Percentiles rank a stretch among this genome's conserved stretches.
Conservation (phyloP, 2,888 invertebrate genomes). For the Nomada flava region DNA sequence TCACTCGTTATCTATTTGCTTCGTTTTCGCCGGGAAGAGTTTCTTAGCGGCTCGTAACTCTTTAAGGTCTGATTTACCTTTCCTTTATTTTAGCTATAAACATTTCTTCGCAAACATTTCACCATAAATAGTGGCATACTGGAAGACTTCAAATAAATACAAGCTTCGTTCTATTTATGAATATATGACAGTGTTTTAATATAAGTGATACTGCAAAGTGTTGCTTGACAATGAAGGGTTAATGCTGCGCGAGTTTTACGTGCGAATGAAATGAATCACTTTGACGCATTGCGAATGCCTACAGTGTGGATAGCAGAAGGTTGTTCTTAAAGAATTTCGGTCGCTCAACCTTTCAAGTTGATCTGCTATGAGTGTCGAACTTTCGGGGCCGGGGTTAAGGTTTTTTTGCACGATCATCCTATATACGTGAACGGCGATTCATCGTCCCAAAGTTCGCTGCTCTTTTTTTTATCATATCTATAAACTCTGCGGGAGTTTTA, state of each 20-base stretch:
- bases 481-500: background rate
- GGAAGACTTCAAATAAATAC: no score
- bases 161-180: no score
- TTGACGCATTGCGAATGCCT: background rate
- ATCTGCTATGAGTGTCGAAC: background rate
- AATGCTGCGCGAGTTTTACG: background rate
- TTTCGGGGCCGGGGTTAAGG: background rate
- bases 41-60: background rate
- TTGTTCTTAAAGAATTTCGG: background rate
- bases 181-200: no score
- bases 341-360: no score
- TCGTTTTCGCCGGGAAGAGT: background rate
- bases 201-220: no score
- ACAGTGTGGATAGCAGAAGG: background rate
- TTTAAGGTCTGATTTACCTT: no score
- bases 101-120: no score
- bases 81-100: no score
- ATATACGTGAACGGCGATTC: background rate
- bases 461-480: background rate
- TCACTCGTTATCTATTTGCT: slow-evolving; percentile 15
- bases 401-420: background rate
- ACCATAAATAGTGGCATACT: no score
- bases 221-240: background rate
- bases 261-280: slow-evolving; percentile 7
- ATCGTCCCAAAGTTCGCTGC: background rate